Evolutionary conservation across 2,888 invertebrate species (phyloP), one percentile per base, ranked within the genome.

Genomic region (Ypsolopha scabrella): DNA sequence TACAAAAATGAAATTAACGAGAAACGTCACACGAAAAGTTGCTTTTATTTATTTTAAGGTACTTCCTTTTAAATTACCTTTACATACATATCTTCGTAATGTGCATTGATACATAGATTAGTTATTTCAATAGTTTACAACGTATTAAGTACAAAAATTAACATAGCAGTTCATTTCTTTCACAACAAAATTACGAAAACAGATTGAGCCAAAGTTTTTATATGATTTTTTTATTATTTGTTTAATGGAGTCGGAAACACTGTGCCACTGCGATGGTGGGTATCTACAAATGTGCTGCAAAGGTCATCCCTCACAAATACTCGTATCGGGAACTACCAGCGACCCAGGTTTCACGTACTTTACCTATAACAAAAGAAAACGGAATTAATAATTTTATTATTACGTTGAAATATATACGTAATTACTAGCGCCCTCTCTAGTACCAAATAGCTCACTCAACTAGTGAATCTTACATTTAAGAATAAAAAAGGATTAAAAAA

Each of bases 361-460:
- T 85, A 85, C 82, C 85, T 85, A 83, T 45, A 83, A 81, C 77
- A 81, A 81, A 57, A 51, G 53, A 63, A 54, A 64, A 60, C 48
- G 9, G 6, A n/a, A 9, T 47, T 7, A 37, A 45, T 8, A 43
- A 9, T 43, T 14, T 7, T 43, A 14, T 6, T 7, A 10, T 43
- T 24, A 43, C 9, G 11, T 7, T 6, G 7, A 43, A n/a, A n/a
- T n/a, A n/a, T n/a, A n/a, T n/a, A n/a, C n/a, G n/a, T 14, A 11
- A 24, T 24, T 24, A 24, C 2, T 24, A 24, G 24, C 24, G 4
- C 2, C n/a, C 24, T 24, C 24, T 24, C 4, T 24, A 4, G 24
- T 24, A 24, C 24, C 2, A 3, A 24, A 4, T 24, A 24, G 24
- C 24, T 24, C 24, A 24, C 24, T 24, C 24, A 24, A 3, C 24